Evolutionary conservation across 2,113 vertebrate species (phyloP).

Genomic region (Salvelinus namaycush): DNA sequence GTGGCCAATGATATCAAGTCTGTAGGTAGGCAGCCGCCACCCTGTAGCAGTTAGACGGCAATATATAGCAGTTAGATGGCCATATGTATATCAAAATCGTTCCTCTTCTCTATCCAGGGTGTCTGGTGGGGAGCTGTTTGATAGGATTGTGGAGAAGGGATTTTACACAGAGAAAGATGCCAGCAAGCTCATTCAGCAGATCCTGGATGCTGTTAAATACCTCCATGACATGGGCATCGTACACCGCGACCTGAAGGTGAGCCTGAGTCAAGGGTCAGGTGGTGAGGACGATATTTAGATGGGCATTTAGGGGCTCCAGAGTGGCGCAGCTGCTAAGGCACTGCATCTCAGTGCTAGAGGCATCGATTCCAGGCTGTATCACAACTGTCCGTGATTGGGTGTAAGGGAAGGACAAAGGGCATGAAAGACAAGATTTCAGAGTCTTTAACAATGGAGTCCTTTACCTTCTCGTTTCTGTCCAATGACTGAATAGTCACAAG

Average conservation of each 20-base stretch:
- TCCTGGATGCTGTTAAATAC: conserved; percentile 94
- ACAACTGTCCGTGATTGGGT: too few species aligned
- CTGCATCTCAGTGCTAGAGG: too few species aligned
- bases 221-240: conserved; percentile 95
- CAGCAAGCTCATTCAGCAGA: conserved; percentile 94
- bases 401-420: too few species aligned
- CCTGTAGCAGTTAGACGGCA: background rate
- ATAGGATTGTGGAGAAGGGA: conserved; percentile 96
- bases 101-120: conserved; percentile 73
- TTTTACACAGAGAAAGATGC: conserved; percentile 97
- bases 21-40: too few species aligned
- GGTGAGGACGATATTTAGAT: background rate
- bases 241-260: conserved; percentile 95
- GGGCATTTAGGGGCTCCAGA: too few species aligned
- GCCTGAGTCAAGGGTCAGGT: conserved; percentile 12
- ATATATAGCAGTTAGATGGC: too few species aligned
- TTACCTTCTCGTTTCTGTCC: background rate
- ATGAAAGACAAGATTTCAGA: background rate
- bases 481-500: too few species aligned
- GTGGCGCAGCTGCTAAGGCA: too few species aligned
- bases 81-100: background rate
- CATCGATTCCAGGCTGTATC: too few species aligned
- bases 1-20: too few species aligned
- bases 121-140: conserved; percentile 94
- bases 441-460: background rate